phyloP scores from a whole-genome alignment of 1,140 invertebrate genomes.

The Metopolophium dirhodum region DNA sequence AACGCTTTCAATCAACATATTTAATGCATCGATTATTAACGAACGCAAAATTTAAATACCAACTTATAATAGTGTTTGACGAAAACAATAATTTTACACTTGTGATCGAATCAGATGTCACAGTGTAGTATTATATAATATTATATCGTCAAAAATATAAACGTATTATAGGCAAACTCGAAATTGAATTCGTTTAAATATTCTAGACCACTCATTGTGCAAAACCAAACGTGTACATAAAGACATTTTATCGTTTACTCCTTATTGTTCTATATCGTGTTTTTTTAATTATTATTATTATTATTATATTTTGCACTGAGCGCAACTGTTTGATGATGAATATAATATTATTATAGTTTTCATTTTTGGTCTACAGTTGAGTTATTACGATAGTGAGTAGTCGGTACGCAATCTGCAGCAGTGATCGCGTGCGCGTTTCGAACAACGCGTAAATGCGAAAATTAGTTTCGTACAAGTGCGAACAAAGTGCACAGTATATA shows the following conservation, averaged over 20 bases:
- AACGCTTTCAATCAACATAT: slow-evolving; percentile 9
- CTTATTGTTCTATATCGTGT: not conserved
- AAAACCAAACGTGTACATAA: not conserved
- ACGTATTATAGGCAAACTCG: not conserved
- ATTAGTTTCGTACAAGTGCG: not conserved
- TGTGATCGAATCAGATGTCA: not conserved
- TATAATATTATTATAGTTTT: not conserved
- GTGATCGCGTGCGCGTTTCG: not conserved
- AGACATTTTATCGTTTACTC: not conserved
- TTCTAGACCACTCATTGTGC: not conserved
- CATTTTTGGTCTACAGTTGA: not conserved
- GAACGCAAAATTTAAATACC: not conserved
- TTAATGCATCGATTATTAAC: not conserved
- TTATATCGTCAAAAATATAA: not conserved
- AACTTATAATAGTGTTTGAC: not conserved
- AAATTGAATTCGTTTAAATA: not conserved
- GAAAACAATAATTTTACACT: not conserved
- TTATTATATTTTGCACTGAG: not conserved
- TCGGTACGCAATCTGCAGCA: not conserved
- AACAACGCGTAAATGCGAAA: not conserved
- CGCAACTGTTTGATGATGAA: not conserved
- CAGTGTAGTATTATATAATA: not conserved
- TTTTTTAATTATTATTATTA: not conserved
- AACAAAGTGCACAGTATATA: not conserved
- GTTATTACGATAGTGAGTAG: not conserved